phyloP scores from a whole-genome alignment of 2,888 invertebrate species.

The Biston stratarius region DNA sequence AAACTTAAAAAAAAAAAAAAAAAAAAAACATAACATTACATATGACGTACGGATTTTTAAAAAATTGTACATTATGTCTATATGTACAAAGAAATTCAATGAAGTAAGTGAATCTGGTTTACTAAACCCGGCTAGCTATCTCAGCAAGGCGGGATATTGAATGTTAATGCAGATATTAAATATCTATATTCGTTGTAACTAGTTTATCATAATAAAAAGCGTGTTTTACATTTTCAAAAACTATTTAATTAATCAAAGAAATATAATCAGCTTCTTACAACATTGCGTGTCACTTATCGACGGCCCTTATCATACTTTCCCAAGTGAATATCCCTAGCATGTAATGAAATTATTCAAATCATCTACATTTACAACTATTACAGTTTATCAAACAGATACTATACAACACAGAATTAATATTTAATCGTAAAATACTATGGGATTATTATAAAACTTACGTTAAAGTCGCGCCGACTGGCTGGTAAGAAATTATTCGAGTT shows the following conservation, averaged over 20 bases:
- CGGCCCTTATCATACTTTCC: conserved; percentile 15
- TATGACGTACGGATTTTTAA: too few relatives aligned
- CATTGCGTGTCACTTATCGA: conserved; percentile 21
- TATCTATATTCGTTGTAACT: too few relatives aligned
- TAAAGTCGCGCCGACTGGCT: conserved; percentile 48
- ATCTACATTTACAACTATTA: conserved; percentile 36
- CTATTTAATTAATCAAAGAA: conserved; percentile 7
- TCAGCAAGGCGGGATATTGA: too few relatives aligned
- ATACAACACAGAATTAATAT: conserved; percentile 57
- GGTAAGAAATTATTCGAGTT: conserved; percentile 55
- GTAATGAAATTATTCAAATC: conserved; percentile 48
- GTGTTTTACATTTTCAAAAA: neutral
- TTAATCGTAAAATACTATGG: conserved; percentile 65
- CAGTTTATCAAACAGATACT: conserved; percentile 47
- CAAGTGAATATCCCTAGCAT: conserved; percentile 16
- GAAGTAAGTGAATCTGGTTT: too few relatives aligned
- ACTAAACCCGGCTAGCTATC: too few relatives aligned
- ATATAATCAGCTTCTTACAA: conserved; percentile 12
- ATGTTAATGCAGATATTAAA: too few relatives aligned
- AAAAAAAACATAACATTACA: too few relatives aligned
- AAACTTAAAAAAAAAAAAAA: too few relatives aligned
- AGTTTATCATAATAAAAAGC: neutral
- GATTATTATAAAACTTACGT: conserved; percentile 60
- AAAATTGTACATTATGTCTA: too few relatives aligned
- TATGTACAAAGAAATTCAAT: too few relatives aligned